A percentile compares a stretch with the other conserved stretches of the same genome.
These are phyloP conservation scores for Heterodera schachtii DNA, from an alignment of 1,140 invertebrate genomes.

Conservation along the genomic window DNA sequence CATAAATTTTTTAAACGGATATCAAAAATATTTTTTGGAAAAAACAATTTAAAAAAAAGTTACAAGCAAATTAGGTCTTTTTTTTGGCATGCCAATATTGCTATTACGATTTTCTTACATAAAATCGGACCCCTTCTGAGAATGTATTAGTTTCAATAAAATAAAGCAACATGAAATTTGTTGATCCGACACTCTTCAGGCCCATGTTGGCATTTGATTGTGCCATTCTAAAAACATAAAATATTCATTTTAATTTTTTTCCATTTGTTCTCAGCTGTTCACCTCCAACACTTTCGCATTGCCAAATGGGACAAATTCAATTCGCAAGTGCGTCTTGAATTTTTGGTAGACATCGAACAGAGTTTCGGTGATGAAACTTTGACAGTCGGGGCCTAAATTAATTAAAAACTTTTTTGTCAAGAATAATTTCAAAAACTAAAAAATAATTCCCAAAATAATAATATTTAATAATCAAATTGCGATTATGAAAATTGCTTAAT, in stretches of 20 bases:
- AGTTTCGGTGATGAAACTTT: conserved; percentile 19
- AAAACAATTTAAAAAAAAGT: neutral
- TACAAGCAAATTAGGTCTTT: neutral
- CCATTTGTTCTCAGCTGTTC: neutral
- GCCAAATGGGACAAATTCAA: conserved; percentile 36
- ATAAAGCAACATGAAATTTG: conserved; percentile 21
- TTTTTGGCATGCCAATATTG: neutral
- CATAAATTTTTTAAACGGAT: no score
- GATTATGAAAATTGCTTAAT: neutral
- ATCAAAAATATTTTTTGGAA: neutral
- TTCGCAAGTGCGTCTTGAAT: conserved; percentile 22
- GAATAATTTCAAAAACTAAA: neutral
- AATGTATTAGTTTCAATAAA: neutral
- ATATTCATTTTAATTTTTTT: neutral
- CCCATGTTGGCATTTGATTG: conserved; percentile 39
- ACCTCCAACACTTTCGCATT: conserved; percentile 35
- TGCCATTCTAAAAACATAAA: conserved; percentile 25
- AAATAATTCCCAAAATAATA: neutral
- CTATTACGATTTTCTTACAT: neutral
- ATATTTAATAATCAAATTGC: neutral
- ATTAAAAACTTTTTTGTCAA: neutral
- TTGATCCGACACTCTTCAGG: conserved; percentile 38
- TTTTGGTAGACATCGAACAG: conserved; percentile 17
- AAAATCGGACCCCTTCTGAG: neutral
- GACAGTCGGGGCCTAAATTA: conserved; percentile 30